A percentile compares a stretch with the other conserved stretches of the same genome.
phyloP scores from a whole-genome alignment of 2,797 vertebrate genomes.

The Rhynchotus rufescens region DNA sequence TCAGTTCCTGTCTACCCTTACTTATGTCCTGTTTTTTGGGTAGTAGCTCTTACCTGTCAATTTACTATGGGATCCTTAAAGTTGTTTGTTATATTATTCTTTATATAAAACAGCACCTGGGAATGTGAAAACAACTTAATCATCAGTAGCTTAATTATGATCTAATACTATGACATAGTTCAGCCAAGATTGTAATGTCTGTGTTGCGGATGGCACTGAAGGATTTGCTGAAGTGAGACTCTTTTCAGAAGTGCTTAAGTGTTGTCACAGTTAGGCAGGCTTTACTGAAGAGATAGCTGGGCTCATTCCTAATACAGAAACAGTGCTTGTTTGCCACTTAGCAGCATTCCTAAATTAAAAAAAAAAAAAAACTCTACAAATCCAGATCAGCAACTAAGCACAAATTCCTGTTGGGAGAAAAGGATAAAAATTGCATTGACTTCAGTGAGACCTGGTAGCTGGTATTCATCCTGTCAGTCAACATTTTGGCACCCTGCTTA shows the following conservation, averaged over 20 bases:
- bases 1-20: background rate
- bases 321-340: background rate
- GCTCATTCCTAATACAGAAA: background rate
- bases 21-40: rapidly evolving
- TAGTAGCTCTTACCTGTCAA: background rate
- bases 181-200: background rate
- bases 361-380: background rate
- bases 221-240: background rate
- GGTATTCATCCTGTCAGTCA: background rate
- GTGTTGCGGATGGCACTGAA: background rate
- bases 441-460: background rate
- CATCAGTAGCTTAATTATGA: background rate
- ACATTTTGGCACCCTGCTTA: background rate
- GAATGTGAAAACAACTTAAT: background rate
- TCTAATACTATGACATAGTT: background rate
- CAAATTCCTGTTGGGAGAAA: background rate
- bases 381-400: background rate
- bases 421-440: background rate
- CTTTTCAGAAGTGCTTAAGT: background rate
- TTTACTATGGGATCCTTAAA: background rate
- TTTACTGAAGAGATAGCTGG: background rate
- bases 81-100: background rate
- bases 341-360: background rate
- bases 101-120: background rate
- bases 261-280: background rate